phyloP scores from a whole-genome alignment of 1,140 invertebrate genomes.

The Sitobion miscanthi region DNA sequence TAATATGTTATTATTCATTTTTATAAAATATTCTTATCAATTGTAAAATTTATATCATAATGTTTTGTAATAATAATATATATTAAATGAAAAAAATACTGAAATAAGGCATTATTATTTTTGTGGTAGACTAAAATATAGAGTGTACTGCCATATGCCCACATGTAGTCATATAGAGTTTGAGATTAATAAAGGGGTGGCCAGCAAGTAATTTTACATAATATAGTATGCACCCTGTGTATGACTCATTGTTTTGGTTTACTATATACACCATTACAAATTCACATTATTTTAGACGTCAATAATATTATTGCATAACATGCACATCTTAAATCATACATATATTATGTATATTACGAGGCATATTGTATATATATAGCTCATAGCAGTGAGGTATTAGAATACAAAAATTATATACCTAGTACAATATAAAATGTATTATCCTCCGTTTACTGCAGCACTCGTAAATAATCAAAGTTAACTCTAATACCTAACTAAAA shows the following conservation, averaged over 20 bases:
- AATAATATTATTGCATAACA: neutral
- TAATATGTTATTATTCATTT: neutral
- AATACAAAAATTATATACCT: neutral
- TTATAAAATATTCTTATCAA: neutral
- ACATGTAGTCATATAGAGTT: neutral
- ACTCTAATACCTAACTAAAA: neutral
- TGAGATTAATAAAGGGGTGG: conserved; percentile 1
- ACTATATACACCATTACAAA: neutral
- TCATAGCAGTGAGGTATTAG: too few relatives aligned
- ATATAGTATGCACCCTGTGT: neutral
- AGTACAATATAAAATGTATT: neutral
- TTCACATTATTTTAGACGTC: neutral
- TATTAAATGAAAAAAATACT: neutral
- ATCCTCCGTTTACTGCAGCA: neutral
- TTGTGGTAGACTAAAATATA: neutral
- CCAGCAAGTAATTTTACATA: neutral
- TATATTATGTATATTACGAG: too few relatives aligned
- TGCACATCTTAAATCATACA: neutral
- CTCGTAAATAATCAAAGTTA: neutral
- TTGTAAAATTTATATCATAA: neutral
- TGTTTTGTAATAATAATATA: neutral
- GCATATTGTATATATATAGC: too few relatives aligned
- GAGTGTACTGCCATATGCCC: neutral
- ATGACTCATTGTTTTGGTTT: neutral
- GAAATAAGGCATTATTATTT: neutral